A percentile compares a stretch with the other conserved stretches of the same genome.
phyloP scores from a whole-genome alignment of 2,797 vertebrate genomes.

The Dryobates pubescens region DNA sequence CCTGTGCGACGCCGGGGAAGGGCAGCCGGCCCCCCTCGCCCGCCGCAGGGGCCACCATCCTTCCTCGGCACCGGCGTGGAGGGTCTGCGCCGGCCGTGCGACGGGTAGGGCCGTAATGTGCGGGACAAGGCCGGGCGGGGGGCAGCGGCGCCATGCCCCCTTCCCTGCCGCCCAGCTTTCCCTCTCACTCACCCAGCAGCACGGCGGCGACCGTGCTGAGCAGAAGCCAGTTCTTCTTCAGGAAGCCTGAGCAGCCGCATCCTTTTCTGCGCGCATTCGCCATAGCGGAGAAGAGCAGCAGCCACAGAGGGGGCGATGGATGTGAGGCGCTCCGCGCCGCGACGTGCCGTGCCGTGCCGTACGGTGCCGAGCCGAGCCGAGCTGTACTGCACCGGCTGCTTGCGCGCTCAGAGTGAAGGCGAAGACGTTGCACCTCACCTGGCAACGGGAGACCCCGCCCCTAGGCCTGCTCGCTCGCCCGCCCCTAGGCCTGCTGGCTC shows the following conservation, averaged over 20 bases:
- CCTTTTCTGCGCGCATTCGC: constrained; percentile 78
- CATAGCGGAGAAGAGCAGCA: constrained; percentile 69
- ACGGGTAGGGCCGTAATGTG: background rate
- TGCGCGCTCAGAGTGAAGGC: background rate
- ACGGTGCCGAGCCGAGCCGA: too few species aligned
- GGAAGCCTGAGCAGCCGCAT: constrained; percentile 78
- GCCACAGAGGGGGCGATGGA: too few species aligned
- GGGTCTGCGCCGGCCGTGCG: background rate
- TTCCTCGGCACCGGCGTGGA: too few species aligned
- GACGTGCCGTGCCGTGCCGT: too few species aligned
- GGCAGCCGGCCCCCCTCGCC: background rate
- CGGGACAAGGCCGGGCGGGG: background rate
- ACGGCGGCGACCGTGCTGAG: constrained; percentile 89
- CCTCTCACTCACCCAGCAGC: constrained; percentile 83
- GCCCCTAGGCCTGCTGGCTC: background rate
- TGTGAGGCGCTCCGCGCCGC: background rate
- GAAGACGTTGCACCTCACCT: constrained; percentile 28
- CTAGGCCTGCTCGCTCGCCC: background rate
- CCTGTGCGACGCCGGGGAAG: background rate
- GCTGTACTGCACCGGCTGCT: background rate
- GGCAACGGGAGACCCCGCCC: background rate
- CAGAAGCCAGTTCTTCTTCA: constrained; percentile 92
- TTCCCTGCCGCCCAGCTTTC: background rate
- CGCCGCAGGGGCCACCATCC: background rate
- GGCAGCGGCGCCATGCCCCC: background rate